Percentiles rank a stretch among this genome's conserved stretches.
Evolutionary conservation across 2,797 vertebrate genomes (phyloP).

Genomic region (Vipera ursinii): DNA sequence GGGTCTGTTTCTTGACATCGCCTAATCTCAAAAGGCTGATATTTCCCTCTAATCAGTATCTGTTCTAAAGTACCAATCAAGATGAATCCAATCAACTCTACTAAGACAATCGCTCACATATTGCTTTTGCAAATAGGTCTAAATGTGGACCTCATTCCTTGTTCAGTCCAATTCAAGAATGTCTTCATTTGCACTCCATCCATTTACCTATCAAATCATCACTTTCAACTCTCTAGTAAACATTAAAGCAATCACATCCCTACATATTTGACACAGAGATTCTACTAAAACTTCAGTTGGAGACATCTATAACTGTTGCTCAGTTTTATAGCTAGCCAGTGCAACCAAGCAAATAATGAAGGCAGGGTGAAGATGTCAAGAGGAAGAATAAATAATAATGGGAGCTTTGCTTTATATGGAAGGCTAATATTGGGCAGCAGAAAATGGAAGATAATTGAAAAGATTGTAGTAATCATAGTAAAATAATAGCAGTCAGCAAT

Average conservation of each 20-base stretch:
- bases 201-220: background rate
- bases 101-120: background rate
- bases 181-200: background rate
- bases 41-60: background rate
- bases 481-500: slow-evolving; percentile 10
- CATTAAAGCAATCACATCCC: background rate
- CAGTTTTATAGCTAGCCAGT: background rate
- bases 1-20: background rate
- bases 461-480: background rate
- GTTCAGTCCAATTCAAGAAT: background rate
- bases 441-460: background rate
- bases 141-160: background rate
- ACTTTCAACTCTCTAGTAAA: background rate
- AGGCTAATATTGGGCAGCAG: slow-evolving; percentile 21
- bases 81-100: background rate
- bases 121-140: background rate
- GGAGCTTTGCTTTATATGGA: slow-evolving; percentile 13
- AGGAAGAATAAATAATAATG: slow-evolving; percentile 27
- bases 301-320: background rate
- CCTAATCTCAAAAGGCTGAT: background rate
- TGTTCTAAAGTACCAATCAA: background rate
- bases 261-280: background rate
- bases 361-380: background rate
- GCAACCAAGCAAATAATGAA: slow-evolving; percentile 17
- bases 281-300: background rate